These are phyloP conservation scores for Zelleria hepariella DNA, from an alignment of 2,888 invertebrate genomes.

Conservation along the genomic window DNA sequence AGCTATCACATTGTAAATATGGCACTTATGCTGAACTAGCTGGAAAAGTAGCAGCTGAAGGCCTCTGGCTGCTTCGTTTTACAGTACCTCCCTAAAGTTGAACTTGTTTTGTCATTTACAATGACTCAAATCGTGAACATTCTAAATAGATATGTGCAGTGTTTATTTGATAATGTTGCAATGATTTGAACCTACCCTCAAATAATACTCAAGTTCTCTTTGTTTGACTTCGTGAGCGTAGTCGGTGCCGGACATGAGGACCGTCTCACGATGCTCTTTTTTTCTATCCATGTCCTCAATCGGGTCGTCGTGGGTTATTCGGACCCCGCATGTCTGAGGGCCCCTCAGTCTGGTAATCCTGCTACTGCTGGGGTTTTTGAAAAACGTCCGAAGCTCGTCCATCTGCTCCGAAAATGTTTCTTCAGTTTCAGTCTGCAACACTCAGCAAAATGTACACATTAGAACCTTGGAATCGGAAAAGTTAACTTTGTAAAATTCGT, in stretches of 20 bases:
- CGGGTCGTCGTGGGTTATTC: constrained; percentile 39
- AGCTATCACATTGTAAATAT: too few relatives aligned
- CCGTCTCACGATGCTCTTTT: constrained; percentile 44
- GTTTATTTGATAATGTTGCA: too few relatives aligned
- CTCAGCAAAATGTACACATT: background rate
- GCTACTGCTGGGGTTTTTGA: constrained; percentile 38
- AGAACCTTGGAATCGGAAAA: background rate
- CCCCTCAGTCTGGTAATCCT: constrained; percentile 40
- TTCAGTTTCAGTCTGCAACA: background rate
- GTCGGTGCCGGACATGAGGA: constrained; percentile 38
- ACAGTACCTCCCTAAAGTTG: too few relatives aligned
- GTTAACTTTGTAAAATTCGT: too few relatives aligned
- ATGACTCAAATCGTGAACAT: too few relatives aligned
- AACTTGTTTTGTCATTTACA: too few relatives aligned
- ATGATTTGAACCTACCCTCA: constrained; percentile 30
- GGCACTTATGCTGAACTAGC: too few relatives aligned
- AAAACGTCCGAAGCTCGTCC: constrained; percentile 56
- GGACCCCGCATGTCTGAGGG: constrained; percentile 45
- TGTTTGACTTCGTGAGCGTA: constrained; percentile 45
- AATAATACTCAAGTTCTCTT: constrained; percentile 40
- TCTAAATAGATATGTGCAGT: too few relatives aligned
- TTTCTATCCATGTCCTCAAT: constrained; percentile 33
- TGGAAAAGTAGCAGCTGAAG: too few relatives aligned
- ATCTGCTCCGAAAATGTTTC: constrained; percentile 17
- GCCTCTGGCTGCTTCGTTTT: too few relatives aligned